Base-by-base conservation (phyloP, 1,140 invertebrate genomes). In the Subanguina moxae region DNA sequence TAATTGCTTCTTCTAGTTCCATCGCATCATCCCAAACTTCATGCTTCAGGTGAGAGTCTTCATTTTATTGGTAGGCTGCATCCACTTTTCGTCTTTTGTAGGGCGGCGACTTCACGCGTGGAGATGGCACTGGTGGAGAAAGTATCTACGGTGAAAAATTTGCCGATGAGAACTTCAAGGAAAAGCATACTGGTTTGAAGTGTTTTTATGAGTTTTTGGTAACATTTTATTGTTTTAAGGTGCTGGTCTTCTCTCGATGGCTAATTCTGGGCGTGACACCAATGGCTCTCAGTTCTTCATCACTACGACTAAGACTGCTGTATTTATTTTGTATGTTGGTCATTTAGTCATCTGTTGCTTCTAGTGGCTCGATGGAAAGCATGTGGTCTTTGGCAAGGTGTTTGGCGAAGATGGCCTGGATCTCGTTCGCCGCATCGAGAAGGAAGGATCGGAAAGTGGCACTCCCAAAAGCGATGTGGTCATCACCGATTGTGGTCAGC, bases 51-150 rank as follows among this genome's bases (percentile, higher is more conserved):
- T 83, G 23, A 45, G 83, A 9, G 13, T 15, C 74, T 27, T 17
- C 64, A 21, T 30, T 27, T 23, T 23, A 65, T 11, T 13, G 17
- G 13, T 13, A 46, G 45, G n/a, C n/a, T n/a, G n/a, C n/a, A n/a
- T n/a, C n/a, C n/a, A n/a, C n/a, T n/a, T n/a, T n/a, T 13, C 17
- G n/a, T 70, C 27, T 46, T 71, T n/a, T n/a, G n/a, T 17, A 21
- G 17, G 15, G n/a, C 21, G 21, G 23, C 23, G 23, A 58, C 43
- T 64, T 64, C 19, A 62, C 88, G 68, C 85, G 96, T 88, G 91
- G 91, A 71, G 95, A 99, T 88, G 96, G 96, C 46, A 98, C 95
- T 28, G 95, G 96, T 48, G 89, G 96, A 1, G 93, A 91, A 86
- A 96, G 93, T 76, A 96, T 97, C 73, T 98, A 96, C 86, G 92